Percentiles rank a stretch among this genome's conserved stretches.
Evolutionary conservation across 2,113 vertebrate species (phyloP).

Genomic region (Pomatostomus ruficeps): DNA sequence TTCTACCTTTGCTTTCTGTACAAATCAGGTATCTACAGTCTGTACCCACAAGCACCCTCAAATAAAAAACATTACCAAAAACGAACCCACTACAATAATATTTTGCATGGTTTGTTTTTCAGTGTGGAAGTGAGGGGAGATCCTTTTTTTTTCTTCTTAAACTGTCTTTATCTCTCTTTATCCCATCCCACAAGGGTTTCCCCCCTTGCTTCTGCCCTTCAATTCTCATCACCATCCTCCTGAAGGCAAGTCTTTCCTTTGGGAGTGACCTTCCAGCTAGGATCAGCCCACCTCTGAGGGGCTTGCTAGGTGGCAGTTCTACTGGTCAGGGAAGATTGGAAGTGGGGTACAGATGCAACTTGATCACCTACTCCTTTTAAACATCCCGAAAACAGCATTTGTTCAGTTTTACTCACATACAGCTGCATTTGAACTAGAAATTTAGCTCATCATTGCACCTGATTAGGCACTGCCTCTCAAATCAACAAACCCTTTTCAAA

Average conservation of each 20-base stretch:
- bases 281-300: background rate
- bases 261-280: background rate
- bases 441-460: background rate
- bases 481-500: background rate
- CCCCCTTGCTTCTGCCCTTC: background rate
- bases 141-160: background rate
- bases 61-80: background rate
- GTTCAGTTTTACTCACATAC: background rate
- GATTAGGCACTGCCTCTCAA: background rate
- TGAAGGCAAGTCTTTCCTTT: background rate
- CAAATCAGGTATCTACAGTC: background rate
- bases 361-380: background rate
- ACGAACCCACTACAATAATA: background rate
- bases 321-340: background rate
- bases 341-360: background rate
- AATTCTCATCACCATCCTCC: background rate
- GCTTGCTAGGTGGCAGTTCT: background rate
- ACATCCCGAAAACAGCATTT: background rate
- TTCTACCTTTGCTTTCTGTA: background rate
- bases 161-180: background rate
- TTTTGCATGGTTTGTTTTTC: background rate
- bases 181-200: background rate
- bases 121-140: rapidly evolving
- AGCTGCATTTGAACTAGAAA: background rate
- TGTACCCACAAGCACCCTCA: background rate